These are phyloP conservation scores for Chloropsis cyanopogon DNA, from an alignment of 2,113 vertebrate species.

Conservation along the genomic window DNA sequence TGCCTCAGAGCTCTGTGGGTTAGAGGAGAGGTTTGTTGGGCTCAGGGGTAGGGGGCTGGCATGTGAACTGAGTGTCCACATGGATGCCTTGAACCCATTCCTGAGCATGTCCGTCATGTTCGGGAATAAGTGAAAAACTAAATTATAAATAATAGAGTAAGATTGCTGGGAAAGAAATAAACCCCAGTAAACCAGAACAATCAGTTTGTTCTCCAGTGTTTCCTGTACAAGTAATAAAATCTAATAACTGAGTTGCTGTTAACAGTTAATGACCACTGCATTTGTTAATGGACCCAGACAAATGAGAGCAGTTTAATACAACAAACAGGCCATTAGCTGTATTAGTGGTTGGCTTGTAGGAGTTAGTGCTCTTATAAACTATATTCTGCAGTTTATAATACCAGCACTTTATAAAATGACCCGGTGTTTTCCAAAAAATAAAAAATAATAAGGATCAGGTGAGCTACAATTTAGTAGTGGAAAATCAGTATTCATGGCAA, in stretches of 20 bases:
- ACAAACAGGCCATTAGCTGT: constrained; percentile 46
- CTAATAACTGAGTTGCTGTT: constrained; percentile 56
- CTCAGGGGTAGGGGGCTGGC: not conserved
- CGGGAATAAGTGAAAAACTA: not conserved
- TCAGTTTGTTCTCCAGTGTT: constrained; percentile 47
- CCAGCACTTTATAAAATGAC: constrained; percentile 51
- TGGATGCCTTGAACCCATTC: not conserved
- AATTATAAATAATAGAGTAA: constrained; percentile 41
- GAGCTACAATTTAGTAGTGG: not conserved
- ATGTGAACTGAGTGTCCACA: not conserved
- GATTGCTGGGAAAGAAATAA: constrained; percentile 41
- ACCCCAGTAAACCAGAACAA: constrained; percentile 19
- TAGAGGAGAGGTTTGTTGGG: not conserved
- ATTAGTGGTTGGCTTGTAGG: constrained; percentile 57
- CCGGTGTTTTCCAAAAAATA: constrained; percentile 39
- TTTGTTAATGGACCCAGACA: constrained; percentile 66
- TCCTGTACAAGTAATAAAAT: constrained; percentile 55
- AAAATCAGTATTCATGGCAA: not conserved
- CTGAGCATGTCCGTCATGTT: not conserved
- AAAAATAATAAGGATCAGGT: constrained; percentile 24
- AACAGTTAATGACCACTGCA: constrained; percentile 60
- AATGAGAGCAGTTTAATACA: constrained; percentile 60
- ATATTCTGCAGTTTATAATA: constrained; percentile 49
- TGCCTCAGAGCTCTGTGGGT: not conserved
- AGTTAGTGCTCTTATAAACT: constrained; percentile 62